Base-by-base conservation (phyloP, 1,140 invertebrate species). In the Caenorhabditis briggsae region DNA sequence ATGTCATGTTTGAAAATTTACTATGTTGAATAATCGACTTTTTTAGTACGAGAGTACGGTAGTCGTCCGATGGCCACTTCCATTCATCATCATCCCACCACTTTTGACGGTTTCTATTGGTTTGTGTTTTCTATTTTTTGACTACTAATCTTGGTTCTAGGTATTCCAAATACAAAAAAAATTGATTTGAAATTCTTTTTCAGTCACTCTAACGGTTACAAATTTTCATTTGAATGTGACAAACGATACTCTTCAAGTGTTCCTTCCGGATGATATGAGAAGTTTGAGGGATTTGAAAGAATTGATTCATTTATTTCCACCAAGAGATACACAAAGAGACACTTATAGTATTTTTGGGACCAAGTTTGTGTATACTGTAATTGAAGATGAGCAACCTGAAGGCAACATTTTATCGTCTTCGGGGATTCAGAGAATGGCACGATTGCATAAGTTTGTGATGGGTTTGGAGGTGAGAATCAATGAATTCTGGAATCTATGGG, bases 201-300 rank as follows among this genome's bases (percentile, higher is more conserved):
- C 88, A 55, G 82, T 90, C 8, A 48, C 64, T 12, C 59, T 87
- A 6, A 84, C 89, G 11, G 90, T 86, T 18, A 85, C 58, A 16
- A 86, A 89, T 58, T 90, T 91, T 78, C 86, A 82, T 59, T 25
- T 91, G 56, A 90, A 90, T 65, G 56, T 88, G 25, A 84, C 86
- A 48, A 90, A 90, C 56, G 89, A 90, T 23, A 90, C 84, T 9
- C 82, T 90, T 61, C 89, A 91, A 86, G 91, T 90, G 70, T 90
- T 90, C 82, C 70, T 90, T 7, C 90, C 90, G 14, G 90, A 90
- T 70, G 83, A 91, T 48, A 90, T 90, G 90, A 82, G 65, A 59
- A 88, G 87, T 18, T 33, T 88, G 23, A 65, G 78, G 33, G 86
- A 88, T 55, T 41, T 88, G 14, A 83, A 88, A 53, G 53, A 84